Base-by-base conservation (phyloP, 2,797 vertebrate species). In the Myotis myotis region DNA sequence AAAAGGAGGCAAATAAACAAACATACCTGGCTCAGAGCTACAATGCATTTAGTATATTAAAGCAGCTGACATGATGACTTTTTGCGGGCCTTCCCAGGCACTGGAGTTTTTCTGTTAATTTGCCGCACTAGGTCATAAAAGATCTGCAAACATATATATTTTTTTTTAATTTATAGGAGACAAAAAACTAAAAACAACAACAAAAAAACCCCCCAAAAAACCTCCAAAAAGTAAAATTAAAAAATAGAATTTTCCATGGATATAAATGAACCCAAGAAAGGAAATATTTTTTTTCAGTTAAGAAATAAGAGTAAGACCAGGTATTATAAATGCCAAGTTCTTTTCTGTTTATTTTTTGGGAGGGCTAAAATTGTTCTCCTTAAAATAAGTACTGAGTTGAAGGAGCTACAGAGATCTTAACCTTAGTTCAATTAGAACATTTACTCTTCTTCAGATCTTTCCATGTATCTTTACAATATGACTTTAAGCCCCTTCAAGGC, bases 61-160 rank as follows among this genome's bases (percentile, higher is more conserved):
- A 99, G 99, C 98, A 99, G 98, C 96, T 98, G 99, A 98, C 99
- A 99, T n/a, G 98, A 99, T 38, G 99, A 99, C 98, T 99, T 99
- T 99, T 99, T 99, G 98, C 99, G 99, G 96, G 98, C 98, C 98
- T 99, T 99, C 97, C 99, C 99, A 97, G 98, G 99, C 98, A 99
- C 99, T 94, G 99, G 99, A 97, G 99, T 99, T 99, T 99, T 99
- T 98, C 99, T 99, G 98, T 99, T 99, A 98, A 99, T 99, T 99
- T 99, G 99, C 97, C 99, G 99, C 97, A 99, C 99, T 98, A 99
- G 98, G 98, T 99, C 99, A 98, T 99, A 99, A 98, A 99, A 99
- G 98, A 99, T 99, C 99, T 99, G 98, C 49, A 95, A 98, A 98
- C 0, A 97, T 0, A 97, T 62, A 62, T 62, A 60, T 79, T 68